These are phyloP conservation scores for Perizoma flavofasciatum DNA, from an alignment of 2,888 invertebrate genomes.

Conservation along the genomic window DNA sequence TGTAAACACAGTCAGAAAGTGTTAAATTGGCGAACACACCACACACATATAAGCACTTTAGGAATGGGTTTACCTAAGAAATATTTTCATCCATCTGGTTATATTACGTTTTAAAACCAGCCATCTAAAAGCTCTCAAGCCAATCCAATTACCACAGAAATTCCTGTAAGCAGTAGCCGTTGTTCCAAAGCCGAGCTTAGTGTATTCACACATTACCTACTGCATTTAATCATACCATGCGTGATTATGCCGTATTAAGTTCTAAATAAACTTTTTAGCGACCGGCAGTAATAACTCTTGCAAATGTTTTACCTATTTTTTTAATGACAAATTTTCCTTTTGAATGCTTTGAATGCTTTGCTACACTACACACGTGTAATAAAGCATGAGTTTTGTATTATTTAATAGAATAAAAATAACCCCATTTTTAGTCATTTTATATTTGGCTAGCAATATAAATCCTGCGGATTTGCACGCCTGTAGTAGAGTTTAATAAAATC, in stretches of 20 bases:
- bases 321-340: conserved; percentile 9
- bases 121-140: conserved; percentile 13
- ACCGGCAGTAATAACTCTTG: conserved; percentile 13
- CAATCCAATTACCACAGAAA: conserved; percentile 12
- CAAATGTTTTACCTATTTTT: conserved; percentile 26
- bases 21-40: background rate
- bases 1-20: background rate
- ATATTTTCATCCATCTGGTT: conserved; percentile 5
- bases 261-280: conserved; percentile 12
- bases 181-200: background rate
- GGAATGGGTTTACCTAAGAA: background rate
- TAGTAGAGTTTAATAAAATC: no score
- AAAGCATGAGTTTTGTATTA: no score
- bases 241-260: conserved; percentile 30
- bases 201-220: conserved; percentile 9
- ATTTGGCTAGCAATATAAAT: no score
- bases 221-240: conserved; percentile 15
- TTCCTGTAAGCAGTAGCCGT: conserved; percentile 11
- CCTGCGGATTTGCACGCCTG: no score
- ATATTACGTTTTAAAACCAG: conserved; percentile 4
- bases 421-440: no score
- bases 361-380: no score
- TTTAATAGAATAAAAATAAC: no score
- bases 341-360: conserved; percentile 31
- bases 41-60: background rate